Conservation (phyloP, 2,888 invertebrate genomes). For the Melanotus villosus region DNA sequence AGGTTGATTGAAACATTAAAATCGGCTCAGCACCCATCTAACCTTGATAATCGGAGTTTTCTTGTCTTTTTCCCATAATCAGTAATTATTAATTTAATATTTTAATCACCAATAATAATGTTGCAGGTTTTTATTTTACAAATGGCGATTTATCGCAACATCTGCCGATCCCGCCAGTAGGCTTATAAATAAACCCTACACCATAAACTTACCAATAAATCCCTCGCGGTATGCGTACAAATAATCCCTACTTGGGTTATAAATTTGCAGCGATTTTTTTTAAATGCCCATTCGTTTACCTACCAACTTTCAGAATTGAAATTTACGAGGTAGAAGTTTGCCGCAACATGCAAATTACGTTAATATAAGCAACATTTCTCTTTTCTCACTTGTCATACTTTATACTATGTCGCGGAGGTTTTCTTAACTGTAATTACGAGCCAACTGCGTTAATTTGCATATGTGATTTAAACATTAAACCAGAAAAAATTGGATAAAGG, state of each 20-base stretch:
- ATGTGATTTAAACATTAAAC: background rate
- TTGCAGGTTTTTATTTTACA: too few species aligned
- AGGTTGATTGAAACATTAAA: too few species aligned
- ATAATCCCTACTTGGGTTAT: background rate
- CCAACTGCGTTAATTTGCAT: background rate
- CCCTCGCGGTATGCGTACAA: too few species aligned
- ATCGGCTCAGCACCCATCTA: too few species aligned
- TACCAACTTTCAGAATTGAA: conserved; percentile 3
- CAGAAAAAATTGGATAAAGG: background rate
- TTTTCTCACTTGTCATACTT: background rate
- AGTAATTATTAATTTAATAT: too few species aligned
- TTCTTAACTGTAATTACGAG: background rate
- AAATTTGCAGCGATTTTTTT: background rate
- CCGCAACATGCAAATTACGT: conserved; percentile 10
- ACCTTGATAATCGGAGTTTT: too few species aligned
- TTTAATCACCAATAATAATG: too few species aligned
- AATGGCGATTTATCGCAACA: too few species aligned
- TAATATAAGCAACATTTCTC: conserved; percentile 21
- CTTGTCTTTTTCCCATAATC: too few species aligned
- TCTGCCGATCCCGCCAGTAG: too few species aligned
- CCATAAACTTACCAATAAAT: too few species aligned
- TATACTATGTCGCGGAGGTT: background rate
- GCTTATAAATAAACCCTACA: too few species aligned
- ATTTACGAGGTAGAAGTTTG: conserved; percentile 1
- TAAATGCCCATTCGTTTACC: background rate